Evolutionary conservation across 2,113 vertebrate species (phyloP), one percentile per base, ranked within the genome.

Genomic region (Macaca fascicularis): DNA sequence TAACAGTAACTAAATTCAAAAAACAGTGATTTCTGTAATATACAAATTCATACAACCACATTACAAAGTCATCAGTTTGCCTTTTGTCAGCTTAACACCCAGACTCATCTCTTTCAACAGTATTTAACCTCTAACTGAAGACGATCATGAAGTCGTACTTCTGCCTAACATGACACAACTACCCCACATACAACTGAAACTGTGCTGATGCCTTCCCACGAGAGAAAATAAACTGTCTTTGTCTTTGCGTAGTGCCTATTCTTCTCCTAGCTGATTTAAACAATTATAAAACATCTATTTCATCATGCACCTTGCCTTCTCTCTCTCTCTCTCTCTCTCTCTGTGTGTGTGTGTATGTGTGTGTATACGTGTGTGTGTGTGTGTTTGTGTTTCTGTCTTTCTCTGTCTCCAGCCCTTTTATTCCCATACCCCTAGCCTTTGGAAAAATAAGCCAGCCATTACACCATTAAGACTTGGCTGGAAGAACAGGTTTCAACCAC

Each of bases 321-420:
- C 5, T 50, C 70, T 32, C n/a, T 76, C 5, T 50, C 70, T 32
- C n/a, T 76, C 75, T 64, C 48, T 30, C 30, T 6, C 2, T 30
- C 20, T 6, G 3, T 16, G 4, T 67, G 30, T 67, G 12, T 67
- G 30, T 69, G 7, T 35, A 0, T 69, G 8, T 61, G 59, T 64
- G 20, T 57, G 22, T 23, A 8, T 64, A 27, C 5, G 6, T 35
- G 67, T 69, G 30, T 69, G 6, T 69, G 6, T 69, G 30, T 19
- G 30, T 69, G 32, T 19, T 1, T 17, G 2, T 17, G 32, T 35
- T 35, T 35, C 5, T 22, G 35, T 50, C 23, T 9, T 0, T 0
- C 25, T 8, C 3, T 23, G 30, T 40, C 14, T 2, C 27, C 48
- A 11, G 23, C 16, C 25, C 32, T 2, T 2, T 50, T 69, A 52